Conservation (phyloP, 2,888 invertebrate species). For the Gonocerus acuteangulatus region DNA sequence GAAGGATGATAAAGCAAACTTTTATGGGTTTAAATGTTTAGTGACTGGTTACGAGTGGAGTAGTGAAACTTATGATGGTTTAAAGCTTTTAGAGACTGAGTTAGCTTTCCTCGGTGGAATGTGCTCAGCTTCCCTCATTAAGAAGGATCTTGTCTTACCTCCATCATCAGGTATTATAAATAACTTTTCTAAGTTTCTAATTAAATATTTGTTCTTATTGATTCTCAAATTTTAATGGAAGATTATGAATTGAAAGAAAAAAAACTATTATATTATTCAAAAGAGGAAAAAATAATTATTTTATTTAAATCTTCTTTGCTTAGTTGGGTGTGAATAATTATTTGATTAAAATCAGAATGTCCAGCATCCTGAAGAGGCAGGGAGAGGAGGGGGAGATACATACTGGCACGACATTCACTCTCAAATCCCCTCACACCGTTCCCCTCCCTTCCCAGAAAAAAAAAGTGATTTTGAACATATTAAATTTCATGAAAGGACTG, state of each 20-base stretch:
- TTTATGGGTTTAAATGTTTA: conserved; percentile 72
- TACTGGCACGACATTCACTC: too few species aligned
- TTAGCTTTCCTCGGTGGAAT: conserved; percentile 82
- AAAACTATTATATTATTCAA: not conserved
- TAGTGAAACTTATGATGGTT: conserved; percentile 49
- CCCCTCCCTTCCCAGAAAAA: too few species aligned
- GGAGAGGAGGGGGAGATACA: too few species aligned
- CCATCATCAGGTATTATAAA: conserved; percentile 48
- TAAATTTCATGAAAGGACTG: too few species aligned
- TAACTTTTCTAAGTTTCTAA: not conserved
- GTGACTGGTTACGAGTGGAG: conserved; percentile 77
- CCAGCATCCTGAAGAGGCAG: too few species aligned
- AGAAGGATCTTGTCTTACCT: conserved; percentile 65
- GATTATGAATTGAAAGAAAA: not conserved
- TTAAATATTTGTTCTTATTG: not conserved
- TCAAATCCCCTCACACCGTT: too few species aligned
- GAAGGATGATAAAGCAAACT: conserved; percentile 75
- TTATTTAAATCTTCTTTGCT: too few species aligned
- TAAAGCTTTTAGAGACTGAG: conserved; percentile 79
- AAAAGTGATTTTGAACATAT: too few species aligned
- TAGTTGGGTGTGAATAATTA: too few species aligned
- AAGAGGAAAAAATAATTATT: too few species aligned
- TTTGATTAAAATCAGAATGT: too few species aligned
- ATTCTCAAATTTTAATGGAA: not conserved
- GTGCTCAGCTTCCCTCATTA: conserved; percentile 83